A percentile compares a stretch with the other conserved stretches of the same genome.
phyloP scores from a whole-genome alignment of 1,140 invertebrate species.

The Sinella curviseta region DNA sequence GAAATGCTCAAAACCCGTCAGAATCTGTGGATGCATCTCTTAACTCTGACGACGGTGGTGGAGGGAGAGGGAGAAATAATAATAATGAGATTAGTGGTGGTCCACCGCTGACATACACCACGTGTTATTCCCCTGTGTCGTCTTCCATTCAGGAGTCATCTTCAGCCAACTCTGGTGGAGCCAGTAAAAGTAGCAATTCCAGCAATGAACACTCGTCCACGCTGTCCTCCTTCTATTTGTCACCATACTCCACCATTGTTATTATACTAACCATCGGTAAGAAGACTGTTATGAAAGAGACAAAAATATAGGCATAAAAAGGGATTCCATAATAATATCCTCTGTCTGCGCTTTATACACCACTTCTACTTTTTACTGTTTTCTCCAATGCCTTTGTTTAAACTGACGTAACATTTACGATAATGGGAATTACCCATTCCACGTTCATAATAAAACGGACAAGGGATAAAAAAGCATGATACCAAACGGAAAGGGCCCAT shows the following conservation, averaged over 20 bases:
- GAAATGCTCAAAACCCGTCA: conserved; percentile 19
- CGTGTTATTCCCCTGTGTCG: conserved; percentile 46
- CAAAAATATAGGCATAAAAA: no score
- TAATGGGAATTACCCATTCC: conserved; percentile 20
- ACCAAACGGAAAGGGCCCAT: neutral
- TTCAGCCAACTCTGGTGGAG: neutral
- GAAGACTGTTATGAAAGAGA: no score
- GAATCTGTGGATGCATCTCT: neutral
- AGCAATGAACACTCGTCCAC: conserved; percentile 9
- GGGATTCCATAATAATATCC: neutral
- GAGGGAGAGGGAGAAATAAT: neutral
- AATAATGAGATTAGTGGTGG: conserved; percentile 14
- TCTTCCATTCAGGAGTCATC: conserved; percentile 34
- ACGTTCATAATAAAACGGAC: neutral
- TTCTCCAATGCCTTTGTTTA: neutral
- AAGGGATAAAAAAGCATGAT: neutral
- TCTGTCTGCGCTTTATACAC: neutral
- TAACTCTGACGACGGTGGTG: neutral
- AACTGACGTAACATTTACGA: neutral
- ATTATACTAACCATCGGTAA: conserved; percentile 78
- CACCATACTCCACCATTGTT: conserved; percentile 75
- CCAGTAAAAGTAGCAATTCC: neutral
- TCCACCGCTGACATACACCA: conserved; percentile 44
- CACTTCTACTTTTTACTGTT: neutral
- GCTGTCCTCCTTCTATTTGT: conserved; percentile 59